phyloP scores from a whole-genome alignment of 2,797 vertebrate species.

The Rousettus madagascariensis region DNA sequence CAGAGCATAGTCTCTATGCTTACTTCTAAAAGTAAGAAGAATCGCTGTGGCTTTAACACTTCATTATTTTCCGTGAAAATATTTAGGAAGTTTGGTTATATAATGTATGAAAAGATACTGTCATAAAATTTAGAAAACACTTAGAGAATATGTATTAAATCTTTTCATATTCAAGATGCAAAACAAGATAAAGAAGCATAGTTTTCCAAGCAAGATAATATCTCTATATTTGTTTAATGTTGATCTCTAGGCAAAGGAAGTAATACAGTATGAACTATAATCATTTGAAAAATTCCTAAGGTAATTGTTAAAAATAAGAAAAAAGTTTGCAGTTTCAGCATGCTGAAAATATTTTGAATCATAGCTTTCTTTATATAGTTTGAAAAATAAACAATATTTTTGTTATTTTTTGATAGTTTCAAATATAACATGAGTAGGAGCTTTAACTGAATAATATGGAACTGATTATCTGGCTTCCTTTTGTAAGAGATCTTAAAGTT shows the following conservation, averaged over 20 bases:
- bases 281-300: constrained; percentile 52
- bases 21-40: background rate
- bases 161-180: background rate
- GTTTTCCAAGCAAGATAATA: constrained; percentile 30
- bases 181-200: constrained; percentile 3
- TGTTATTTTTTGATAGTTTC: background rate
- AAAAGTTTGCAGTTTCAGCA: constrained; percentile 23
- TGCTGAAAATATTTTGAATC: background rate
- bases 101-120: background rate
- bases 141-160: background rate
- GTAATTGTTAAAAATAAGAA: background rate
- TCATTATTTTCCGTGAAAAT: background rate
- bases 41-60: background rate
- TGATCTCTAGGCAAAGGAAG: constrained; percentile 1
- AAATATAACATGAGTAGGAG: background rate
- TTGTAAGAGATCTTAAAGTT: background rate
- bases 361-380: constrained; percentile 18
- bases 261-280: constrained; percentile 50
- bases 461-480: background rate
- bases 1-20: background rate
- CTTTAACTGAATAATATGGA: background rate
- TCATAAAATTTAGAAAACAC: background rate
- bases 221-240: constrained; percentile 41
- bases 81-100: background rate
- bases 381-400: constrained; percentile 46